These are phyloP conservation scores for Gasterosteus nipponicus DNA, from an alignment of 2,113 vertebrate species.

Conservation along the genomic window DNA sequence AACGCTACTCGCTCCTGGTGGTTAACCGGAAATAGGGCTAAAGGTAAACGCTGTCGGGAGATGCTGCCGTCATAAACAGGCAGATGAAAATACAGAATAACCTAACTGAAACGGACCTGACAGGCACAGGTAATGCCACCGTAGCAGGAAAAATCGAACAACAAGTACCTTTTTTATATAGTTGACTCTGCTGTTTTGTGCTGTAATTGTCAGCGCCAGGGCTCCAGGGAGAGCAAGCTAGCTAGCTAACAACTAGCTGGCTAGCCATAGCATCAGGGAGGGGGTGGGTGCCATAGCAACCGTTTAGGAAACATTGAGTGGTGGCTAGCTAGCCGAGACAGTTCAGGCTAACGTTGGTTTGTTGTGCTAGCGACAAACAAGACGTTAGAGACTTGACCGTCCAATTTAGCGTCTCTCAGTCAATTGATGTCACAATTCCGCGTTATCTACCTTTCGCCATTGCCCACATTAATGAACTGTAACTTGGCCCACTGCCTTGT, in stretches of 20 bases:
- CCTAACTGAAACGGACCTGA: constrained; percentile 49
- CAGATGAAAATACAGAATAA: constrained; percentile 75
- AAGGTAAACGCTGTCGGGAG: constrained; percentile 76
- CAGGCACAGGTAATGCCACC: constrained; percentile 55
- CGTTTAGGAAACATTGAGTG: constrained; percentile 68
- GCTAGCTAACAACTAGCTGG: constrained; percentile 31
- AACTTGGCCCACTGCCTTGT: constrained; percentile 4
- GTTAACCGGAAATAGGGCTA: constrained; percentile 74
- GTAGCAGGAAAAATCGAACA: not conserved
- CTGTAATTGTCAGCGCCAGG: constrained; percentile 6
- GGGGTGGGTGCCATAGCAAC: constrained; percentile 80
- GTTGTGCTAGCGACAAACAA: constrained; percentile 58
- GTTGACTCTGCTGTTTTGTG: not conserved
- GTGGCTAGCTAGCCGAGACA: constrained; percentile 18
- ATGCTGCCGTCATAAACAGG: constrained; percentile 80
- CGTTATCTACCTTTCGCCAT: not conserved
- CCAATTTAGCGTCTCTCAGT: not conserved
- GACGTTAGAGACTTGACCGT: constrained; percentile 17
- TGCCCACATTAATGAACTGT: not conserved
- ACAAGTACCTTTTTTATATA: not conserved
- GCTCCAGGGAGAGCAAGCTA: not conserved
- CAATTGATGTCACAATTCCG: constrained; percentile 1
- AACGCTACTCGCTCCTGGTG: not conserved
- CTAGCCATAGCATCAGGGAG: constrained; percentile 56
- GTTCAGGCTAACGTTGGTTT: constrained; percentile 56